Evolutionary conservation across 1,140 invertebrate species (phyloP), one percentile per base, ranked within the genome.

Genomic region (Melanaphis sacchari): DNA sequence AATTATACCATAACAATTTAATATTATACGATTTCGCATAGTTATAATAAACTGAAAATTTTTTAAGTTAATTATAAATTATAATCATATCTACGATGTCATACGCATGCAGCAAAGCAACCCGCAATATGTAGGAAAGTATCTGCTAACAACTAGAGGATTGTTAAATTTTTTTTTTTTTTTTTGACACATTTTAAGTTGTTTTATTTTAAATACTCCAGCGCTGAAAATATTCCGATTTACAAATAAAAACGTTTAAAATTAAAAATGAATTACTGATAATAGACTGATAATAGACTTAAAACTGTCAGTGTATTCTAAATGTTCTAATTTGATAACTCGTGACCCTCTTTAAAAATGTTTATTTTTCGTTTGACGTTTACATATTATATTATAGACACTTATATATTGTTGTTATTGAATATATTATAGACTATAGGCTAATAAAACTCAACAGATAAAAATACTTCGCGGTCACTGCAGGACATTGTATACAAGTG

Each of bases 401-500:
- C 26, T 41, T 18, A 85, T 41, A 82, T 40, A 82, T 36, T 84
- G 22, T 85, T 38, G 11, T 18, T 88, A 43, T 40, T 84, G 31
- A n/a, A 18, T n/a, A 76, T 8, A n/a, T 31, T n/a, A n/a, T 38
- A 41, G 15, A 46, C 1, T 18, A 46, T 88, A 46, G 31, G 8
- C n/a, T 36, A 31, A 49, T 46, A 88, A 88, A 31, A 88, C 18
- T 87, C 41, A 87, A 87, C 40, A 43, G 85, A 46, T 88, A 88
- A 88, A 88, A 88, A 88, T 46, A 88, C 85, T 43, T 46, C 43
- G 85, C 38, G 43, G 41, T 18, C 21, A 43, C 26, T 66, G 26
- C 59, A 66, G 11, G 31, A 26, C 54, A 59, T 76, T n/a, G 84
- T 87, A 88, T 40, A 36, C 31, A 36, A 46, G 31, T 87, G 26